A percentile compares a stretch with the other conserved stretches of the same genome.
phyloP scores from a whole-genome alignment of 2,888 invertebrate genomes.

The Eledone cirrhosa region DNA sequence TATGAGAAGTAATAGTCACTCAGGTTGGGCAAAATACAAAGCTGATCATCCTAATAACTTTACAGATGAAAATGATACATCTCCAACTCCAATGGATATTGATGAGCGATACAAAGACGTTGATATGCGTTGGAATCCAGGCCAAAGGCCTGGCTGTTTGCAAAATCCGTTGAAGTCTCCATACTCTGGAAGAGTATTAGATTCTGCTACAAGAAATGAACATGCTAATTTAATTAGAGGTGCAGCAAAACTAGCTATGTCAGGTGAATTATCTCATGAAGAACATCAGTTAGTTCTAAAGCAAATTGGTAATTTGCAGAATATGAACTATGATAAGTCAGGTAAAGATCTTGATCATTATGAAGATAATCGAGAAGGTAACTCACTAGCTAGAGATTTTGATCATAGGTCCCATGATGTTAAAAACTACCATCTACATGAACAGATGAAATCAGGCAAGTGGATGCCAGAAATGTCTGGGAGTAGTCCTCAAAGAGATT shows the following conservation, averaged over 20 bases:
- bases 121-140: slow-evolving; percentile 31
- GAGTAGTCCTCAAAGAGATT: slow-evolving; percentile 10
- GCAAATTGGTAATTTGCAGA: slow-evolving; percentile 53
- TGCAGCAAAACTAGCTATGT: slow-evolving; percentile 81
- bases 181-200: not conserved
- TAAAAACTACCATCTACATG: not conserved
- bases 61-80: slow-evolving; percentile 40
- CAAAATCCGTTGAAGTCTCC: not conserved
- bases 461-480: not conserved
- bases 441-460: not conserved
- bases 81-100: slow-evolving; percentile 36
- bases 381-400: not conserved
- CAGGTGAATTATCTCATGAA: slow-evolving; percentile 69
- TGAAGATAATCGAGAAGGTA: not conserved
- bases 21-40: slow-evolving; percentile 64
- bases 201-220: slow-evolving; percentile 34
- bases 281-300: slow-evolving; percentile 59
- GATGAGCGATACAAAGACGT: slow-evolving; percentile 35
- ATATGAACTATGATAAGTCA: not conserved
- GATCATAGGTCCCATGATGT: slow-evolving; percentile 8
- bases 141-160: slow-evolving; percentile 28
- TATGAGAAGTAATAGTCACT: slow-evolving; percentile 57
- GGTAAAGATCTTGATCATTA: not conserved
- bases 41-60: slow-evolving; percentile 61
- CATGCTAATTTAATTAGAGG: slow-evolving; percentile 67